Conservation (phyloP, 2,888 invertebrate genomes). For the Parnassius smintheus region DNA sequence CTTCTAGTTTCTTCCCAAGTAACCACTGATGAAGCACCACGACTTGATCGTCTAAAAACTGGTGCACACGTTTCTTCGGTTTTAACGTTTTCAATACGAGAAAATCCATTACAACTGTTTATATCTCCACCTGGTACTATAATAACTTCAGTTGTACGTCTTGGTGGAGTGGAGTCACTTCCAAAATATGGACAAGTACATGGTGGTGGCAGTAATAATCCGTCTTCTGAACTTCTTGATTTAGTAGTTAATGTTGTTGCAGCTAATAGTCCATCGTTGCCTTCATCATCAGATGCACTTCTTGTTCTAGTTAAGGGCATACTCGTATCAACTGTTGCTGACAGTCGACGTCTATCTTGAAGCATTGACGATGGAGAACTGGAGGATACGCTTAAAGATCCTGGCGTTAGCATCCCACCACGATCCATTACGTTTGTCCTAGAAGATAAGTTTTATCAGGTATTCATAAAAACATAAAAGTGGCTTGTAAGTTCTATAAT, state of each 20-base stretch:
- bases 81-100: constrained; percentile 60
- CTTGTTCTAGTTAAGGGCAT: constrained; percentile 62
- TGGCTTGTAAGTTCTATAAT: too few species aligned
- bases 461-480: too few species aligned
- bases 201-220: constrained; percentile 85
- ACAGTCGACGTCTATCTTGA: constrained; percentile 64
- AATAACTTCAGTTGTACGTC: constrained; percentile 72
- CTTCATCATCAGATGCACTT: constrained; percentile 71
- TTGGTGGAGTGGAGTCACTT: constrained; percentile 81
- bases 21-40: constrained; percentile 88
- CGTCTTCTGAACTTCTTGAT: constrained; percentile 72
- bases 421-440: constrained; percentile 70
- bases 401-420: constrained; percentile 71
- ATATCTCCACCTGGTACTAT: constrained; percentile 80
- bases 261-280: constrained; percentile 64
- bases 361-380: constrained; percentile 75
- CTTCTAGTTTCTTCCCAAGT: constrained; percentile 87
- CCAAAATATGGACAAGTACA: constrained; percentile 92
- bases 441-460: constrained; percentile 31
- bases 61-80: constrained; percentile 68
- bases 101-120: constrained; percentile 65
- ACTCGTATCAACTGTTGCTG: constrained; percentile 60
- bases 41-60: constrained; percentile 76
- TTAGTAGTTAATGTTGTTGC: constrained; percentile 64
- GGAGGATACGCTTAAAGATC: constrained; percentile 70